These are phyloP conservation scores for Manduca sexta DNA, from an alignment of 1,140 invertebrate genomes.

Conservation along the genomic window DNA sequence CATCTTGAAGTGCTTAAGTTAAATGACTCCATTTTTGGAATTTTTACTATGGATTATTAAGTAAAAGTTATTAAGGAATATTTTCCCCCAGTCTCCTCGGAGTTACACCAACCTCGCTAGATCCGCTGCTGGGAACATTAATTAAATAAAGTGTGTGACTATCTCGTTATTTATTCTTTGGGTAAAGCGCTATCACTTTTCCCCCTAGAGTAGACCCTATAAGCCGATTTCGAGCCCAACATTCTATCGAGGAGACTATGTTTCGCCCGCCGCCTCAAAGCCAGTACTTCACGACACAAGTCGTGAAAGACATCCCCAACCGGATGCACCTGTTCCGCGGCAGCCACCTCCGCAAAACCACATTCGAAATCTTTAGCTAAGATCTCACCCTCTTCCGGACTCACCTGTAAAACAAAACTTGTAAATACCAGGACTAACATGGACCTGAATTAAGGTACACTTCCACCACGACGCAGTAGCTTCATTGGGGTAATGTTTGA, in stretches of 20 bases:
- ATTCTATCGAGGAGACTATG: slow-evolving; percentile 87
- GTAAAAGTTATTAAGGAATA: too few species aligned
- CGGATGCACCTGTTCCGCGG: slow-evolving; percentile 86
- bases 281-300: slow-evolving; percentile 86
- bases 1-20: too few species aligned
- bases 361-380: slow-evolving; percentile 91
- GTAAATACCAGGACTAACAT: too few species aligned
- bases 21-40: too few species aligned
- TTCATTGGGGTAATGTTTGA: too few species aligned
- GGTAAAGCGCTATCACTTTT: slow-evolving; percentile 90
- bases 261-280: slow-evolving; percentile 85
- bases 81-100: too few species aligned
- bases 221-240: slow-evolving; percentile 82
- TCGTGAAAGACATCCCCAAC: slow-evolving; percentile 90
- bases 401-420: slow-evolving; percentile 78
- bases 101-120: too few species aligned
- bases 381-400: slow-evolving; percentile 89
- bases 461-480: too few species aligned
- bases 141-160: too few species aligned
- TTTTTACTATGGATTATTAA: too few species aligned
- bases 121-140: too few species aligned
- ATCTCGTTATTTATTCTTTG: slow-evolving; percentile 78
- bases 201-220: slow-evolving; percentile 83
- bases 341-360: slow-evolving; percentile 91
- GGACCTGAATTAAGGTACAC: too few species aligned